Base-by-base conservation (phyloP, 2,797 vertebrate species). In the Loriculus beryllinus region DNA sequence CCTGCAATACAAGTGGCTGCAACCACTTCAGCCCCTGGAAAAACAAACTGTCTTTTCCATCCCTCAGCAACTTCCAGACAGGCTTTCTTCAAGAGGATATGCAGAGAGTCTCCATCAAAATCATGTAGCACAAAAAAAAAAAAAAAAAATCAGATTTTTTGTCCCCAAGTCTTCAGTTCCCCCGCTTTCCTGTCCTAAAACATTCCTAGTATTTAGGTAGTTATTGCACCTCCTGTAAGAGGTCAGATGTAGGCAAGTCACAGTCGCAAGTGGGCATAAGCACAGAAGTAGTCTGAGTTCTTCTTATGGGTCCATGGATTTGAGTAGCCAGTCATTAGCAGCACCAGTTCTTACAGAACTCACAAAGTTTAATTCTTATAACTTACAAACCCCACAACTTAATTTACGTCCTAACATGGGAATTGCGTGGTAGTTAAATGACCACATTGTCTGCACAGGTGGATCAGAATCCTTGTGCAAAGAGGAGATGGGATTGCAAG, bases 1-100 rank as follows among this genome's bases (percentile, higher is more conserved):
- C 89, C 95, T 96, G 91, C 76, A 89, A 28, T 16, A 68, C 16
- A 94, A 96, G 79, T 85, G 52, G 43, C 64, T 95, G 59, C 75
- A 93, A 65, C 91, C 65, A 37, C 78, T 94, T 93, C 78, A 95
- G 71, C 47, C 76, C 59, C 71, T 71, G 81, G 81, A 94, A 92
- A 96, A 95, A 91, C 42, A 90, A 94, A 11, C 48, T 65, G 28
- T 42, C 64, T 89, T 85, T 83, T 59, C 52, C 76, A 78, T 59
- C 56, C 45, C 48, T 79, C 82, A 86, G 77, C 82, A 88, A 51
- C 54, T 94, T 88, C 65, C 60, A 76, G 31, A 35, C 20, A 60
- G 23, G 33, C 20, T 79, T 86, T 89, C 77, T 82, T 72, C 39
- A 80, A 28, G 19, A 82, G 39, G 20, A 84, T 67, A 59, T 56